Base-by-base conservation (phyloP, 2,888 invertebrate species). In the Drosophila diplacantha region DNA sequence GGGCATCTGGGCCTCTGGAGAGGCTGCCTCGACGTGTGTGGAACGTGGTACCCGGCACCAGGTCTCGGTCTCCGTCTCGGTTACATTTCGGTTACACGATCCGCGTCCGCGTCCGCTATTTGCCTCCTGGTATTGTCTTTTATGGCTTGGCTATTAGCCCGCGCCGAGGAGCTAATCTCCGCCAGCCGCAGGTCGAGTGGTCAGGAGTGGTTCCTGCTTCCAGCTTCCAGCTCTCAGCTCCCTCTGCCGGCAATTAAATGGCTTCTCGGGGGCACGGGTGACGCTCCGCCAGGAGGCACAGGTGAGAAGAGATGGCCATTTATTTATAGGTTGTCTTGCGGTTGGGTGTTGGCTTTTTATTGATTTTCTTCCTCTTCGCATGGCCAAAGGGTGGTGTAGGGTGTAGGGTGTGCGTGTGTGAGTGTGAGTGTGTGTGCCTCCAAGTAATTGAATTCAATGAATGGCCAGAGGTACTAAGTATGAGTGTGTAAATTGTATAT, bases 61-160 rank as follows among this genome's bases (percentile, higher is more conserved):
- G 24, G 41, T n/a, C 38, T 20, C 77, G 59, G 73, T 80, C 35
- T 35, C 35, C 38, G 75, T 75, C 62, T 78, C 80, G 64, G 74
- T 78, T 78, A 77, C 80, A 78, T 37, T 58, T 62, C 55, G 64
- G 75, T 74, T 75, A 80, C 66, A 75, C 65, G 78, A 79, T 77
- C 75, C 60, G 11, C 41, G 24, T 41, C 41, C 41, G 24, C 38
- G 37, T 32, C 64, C 58, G 38, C 64, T 37, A 52, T 64, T 64
- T 62, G 53, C 60, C 62, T 56, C 29, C 59, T 64, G 53, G 53
- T 56, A 68, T 76, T 70, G 72, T 75, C 75, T 75, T 77, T 75
- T 76, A 78, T 78, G 74, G 69, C 75, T 69, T 74, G 76, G 73
- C 78, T 73, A 76, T 76, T 76, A 78, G 78, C 70, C 44, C 18